Percentiles rank a stretch among this genome's conserved stretches.
These are phyloP conservation scores for Scomber scombrus DNA, from an alignment of 2,113 vertebrate species.

Conservation along the genomic window DNA sequence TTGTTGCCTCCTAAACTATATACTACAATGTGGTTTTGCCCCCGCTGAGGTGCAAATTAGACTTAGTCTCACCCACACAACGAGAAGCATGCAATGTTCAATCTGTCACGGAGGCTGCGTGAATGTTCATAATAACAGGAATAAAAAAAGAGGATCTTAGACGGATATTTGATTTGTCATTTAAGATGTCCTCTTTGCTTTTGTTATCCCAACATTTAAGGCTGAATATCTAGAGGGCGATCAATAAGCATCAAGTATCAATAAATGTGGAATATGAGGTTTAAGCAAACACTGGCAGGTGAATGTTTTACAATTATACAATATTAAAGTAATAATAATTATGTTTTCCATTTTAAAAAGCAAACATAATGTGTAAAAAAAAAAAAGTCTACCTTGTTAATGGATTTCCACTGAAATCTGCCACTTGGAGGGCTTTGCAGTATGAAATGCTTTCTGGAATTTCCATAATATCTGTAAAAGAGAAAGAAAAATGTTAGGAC, in stretches of 20 bases:
- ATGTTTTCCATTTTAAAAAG: not conserved
- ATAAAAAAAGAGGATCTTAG: not conserved
- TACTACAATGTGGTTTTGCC: slow-evolving; percentile 22
- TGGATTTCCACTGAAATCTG: slow-evolving; percentile 99
- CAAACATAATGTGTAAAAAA: not conserved
- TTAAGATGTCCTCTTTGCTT: not conserved
- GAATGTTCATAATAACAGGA: not conserved
- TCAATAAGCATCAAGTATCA: not conserved
- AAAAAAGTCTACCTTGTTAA: slow-evolving; percentile 90
- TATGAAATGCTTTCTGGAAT: slow-evolving; percentile 98
- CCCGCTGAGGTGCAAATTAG: slow-evolving; percentile 70
- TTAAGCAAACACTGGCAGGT: not conserved
- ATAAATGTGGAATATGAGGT: not conserved
- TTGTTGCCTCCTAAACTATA: slow-evolving; percentile 23
- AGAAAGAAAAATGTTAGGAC: slow-evolving; percentile 44
- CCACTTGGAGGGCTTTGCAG: slow-evolving; percentile 96
- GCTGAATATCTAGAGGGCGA: not conserved
- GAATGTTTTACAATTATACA: not conserved
- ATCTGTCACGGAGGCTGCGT: slow-evolving; percentile 20
- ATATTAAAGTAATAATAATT: not conserved
- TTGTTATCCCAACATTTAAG: not conserved
- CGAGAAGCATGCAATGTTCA: slow-evolving; percentile 27
- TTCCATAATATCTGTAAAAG: slow-evolving; percentile 93
- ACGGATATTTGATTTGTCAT: not conserved
- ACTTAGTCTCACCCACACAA: slow-evolving; percentile 30